Conservation (phyloP, 2,888 invertebrate genomes). For the Lithophane socia region DNA sequence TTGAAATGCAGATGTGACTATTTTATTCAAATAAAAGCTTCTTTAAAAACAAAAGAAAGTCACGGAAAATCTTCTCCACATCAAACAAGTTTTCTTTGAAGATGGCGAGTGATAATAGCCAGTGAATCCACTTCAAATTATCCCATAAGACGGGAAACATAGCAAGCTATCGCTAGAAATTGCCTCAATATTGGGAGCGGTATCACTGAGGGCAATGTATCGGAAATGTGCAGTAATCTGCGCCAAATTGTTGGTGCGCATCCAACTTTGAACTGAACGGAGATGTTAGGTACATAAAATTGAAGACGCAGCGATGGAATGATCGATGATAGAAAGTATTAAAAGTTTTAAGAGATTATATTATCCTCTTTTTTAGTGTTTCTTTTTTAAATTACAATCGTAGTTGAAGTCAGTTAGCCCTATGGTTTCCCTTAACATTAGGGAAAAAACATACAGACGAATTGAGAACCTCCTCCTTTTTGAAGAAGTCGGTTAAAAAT, state of each 20-base stretch:
- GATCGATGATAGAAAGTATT: background rate
- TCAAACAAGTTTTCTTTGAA: background rate
- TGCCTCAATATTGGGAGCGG: conserved; percentile 35
- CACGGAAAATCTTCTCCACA: background rate
- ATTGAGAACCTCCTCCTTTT: no score
- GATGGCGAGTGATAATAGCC: conserved; percentile 18
- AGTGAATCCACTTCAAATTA: conserved; percentile 6
- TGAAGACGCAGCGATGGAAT: background rate
- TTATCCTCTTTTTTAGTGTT: background rate
- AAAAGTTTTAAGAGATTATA: background rate
- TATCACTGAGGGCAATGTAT: conserved; percentile 41
- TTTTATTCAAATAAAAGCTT: background rate
- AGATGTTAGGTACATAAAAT: conserved; percentile 1
- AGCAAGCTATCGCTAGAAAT: conserved; percentile 31
- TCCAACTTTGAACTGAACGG: conserved; percentile 28
- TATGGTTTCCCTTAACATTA: background rate
- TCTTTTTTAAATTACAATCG: background rate
- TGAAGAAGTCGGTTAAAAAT: background rate
- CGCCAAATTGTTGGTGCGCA: conserved; percentile 43
- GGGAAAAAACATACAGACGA: background rate
- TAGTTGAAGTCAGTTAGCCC: background rate
- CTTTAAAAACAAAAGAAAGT: background rate
- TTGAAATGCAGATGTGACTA: background rate
- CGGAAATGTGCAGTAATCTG: conserved; percentile 51
- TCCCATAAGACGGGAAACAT: conserved; percentile 22